A percentile compares a stretch with the other conserved stretches of the same genome.
Conservation (phyloP, 2,797 vertebrate genomes). For the Chaunax sp. region DNA sequence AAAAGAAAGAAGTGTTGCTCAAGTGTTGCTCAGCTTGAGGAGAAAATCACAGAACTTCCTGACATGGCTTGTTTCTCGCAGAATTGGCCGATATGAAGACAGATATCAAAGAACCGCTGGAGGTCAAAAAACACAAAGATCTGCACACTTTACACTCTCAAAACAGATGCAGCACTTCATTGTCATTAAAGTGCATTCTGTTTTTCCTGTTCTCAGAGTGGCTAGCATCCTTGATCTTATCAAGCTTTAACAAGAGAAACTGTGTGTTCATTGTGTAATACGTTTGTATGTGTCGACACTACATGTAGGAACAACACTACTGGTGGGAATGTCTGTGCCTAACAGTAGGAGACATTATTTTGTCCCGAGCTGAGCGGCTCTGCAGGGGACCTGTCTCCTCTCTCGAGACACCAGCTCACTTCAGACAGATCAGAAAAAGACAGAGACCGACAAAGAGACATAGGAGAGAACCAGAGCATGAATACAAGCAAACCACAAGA, state of each 20-base stretch:
- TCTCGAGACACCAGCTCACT: conserved; percentile 33
- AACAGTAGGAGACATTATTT: conserved; percentile 28
- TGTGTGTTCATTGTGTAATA: neutral
- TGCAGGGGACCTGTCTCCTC: conserved; percentile 36
- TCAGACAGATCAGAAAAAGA: conserved; percentile 38
- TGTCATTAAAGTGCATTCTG: conserved; percentile 13
- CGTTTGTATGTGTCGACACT: conserved; percentile 8
- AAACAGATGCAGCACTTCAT: conserved; percentile 19
- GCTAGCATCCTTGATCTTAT: conserved; percentile 1
- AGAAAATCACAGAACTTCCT: conserved; percentile 29
- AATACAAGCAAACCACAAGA: conserved; percentile 59
- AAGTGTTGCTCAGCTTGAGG: conserved; percentile 10
- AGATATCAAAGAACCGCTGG: conserved; percentile 8
- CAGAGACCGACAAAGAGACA: neutral
- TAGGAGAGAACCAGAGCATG: conserved; percentile 18
- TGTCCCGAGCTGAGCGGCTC: conserved; percentile 36
- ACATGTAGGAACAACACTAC: neutral
- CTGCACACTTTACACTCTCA: conserved; percentile 17
- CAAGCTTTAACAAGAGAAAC: neutral
- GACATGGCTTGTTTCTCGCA: conserved; percentile 16
- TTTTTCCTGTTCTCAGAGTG: too few species aligned
- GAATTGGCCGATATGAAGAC: too few species aligned
- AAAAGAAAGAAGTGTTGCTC: too few species aligned
- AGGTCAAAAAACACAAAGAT: conserved; percentile 42
- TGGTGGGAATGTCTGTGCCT: conserved; percentile 8